Conservation (phyloP, 1,140 invertebrate genomes). For the Sarcophaga peregrina region DNA sequence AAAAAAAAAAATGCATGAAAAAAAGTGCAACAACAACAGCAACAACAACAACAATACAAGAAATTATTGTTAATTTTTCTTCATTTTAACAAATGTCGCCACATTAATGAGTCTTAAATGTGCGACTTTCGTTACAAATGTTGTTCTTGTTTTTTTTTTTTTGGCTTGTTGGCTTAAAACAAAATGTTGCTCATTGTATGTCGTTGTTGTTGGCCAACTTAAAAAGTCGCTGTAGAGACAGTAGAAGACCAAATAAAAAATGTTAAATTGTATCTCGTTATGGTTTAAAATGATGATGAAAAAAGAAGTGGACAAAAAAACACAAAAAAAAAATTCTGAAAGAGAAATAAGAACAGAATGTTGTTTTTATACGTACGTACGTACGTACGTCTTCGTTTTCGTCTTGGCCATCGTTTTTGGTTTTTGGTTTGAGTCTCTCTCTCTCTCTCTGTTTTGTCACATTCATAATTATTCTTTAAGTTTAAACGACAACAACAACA, state of each 20-base stretch:
- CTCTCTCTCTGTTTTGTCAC: neutral
- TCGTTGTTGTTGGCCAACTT: too few species aligned
- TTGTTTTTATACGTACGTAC: too few species aligned
- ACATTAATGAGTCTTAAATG: conserved; percentile 42
- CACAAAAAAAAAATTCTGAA: neutral
- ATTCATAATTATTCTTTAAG: conserved; percentile 38
- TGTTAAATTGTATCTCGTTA: conserved; percentile 35
- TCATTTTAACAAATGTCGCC: conserved; percentile 40
- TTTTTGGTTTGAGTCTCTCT: too few species aligned
- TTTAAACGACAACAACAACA: conserved; percentile 17
- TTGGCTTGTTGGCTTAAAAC: neutral
- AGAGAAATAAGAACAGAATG: too few species aligned
- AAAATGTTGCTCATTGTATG: neutral
- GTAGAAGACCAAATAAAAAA: neutral
- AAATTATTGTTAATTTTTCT: conserved; percentile 39
- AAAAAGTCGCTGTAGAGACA: too few species aligned
- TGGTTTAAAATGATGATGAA: neutral
- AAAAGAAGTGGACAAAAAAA: neutral
- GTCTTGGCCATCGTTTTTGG: too few species aligned
- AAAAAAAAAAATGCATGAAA: neutral
- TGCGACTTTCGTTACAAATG: conserved; percentile 22
- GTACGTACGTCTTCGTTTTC: too few species aligned
- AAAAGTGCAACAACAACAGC: conserved; percentile 16
- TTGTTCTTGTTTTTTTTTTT: conserved; percentile 16
- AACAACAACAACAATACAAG: conserved; percentile 29